Conservation (phyloP, 2,888 invertebrate genomes). For the Tigriopus californicus region DNA sequence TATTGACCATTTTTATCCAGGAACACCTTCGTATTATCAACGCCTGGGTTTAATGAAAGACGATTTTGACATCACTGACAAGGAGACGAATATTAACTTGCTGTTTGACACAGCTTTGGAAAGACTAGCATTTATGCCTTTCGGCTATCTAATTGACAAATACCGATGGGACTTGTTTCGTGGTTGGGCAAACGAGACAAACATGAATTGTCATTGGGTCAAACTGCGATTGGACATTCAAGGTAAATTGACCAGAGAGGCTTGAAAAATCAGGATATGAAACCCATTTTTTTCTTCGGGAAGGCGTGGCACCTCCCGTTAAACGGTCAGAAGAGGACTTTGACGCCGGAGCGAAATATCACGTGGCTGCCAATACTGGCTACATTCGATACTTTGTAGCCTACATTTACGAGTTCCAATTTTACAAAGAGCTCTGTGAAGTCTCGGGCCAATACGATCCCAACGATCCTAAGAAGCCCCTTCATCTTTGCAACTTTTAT, state of each 20-base stretch:
- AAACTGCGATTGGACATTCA: slow-evolving; percentile 20
- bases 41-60: slow-evolving; percentile 48
- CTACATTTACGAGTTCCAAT: slow-evolving; percentile 62
- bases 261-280: too few species aligned
- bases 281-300: too few species aligned
- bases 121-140: slow-evolving; percentile 64
- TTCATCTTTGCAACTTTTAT: slow-evolving; percentile 32
- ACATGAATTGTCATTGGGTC: slow-evolving; percentile 25
- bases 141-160: slow-evolving; percentile 56
- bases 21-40: slow-evolving; percentile 45
- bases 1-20: neutral
- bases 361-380: slow-evolving; percentile 50
- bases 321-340: slow-evolving; percentile 51
- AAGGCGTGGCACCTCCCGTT: slow-evolving; percentile 49
- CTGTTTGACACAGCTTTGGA: slow-evolving; percentile 67
- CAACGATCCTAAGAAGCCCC: slow-evolving; percentile 33
- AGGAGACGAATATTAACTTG: slow-evolving; percentile 60
- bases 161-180: slow-evolving; percentile 26
- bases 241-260: neutral
- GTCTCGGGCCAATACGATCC: slow-evolving; percentile 42
- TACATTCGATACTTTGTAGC: slow-evolving; percentile 58
- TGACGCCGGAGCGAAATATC: slow-evolving; percentile 64
- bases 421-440: slow-evolving; percentile 54
- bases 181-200: slow-evolving; percentile 20
- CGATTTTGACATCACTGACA: slow-evolving; percentile 38